Percentiles rank a stretch among this genome's conserved stretches.
Conservation (phyloP, 2,113 vertebrate genomes). For the Pituophis catenifer region DNA sequence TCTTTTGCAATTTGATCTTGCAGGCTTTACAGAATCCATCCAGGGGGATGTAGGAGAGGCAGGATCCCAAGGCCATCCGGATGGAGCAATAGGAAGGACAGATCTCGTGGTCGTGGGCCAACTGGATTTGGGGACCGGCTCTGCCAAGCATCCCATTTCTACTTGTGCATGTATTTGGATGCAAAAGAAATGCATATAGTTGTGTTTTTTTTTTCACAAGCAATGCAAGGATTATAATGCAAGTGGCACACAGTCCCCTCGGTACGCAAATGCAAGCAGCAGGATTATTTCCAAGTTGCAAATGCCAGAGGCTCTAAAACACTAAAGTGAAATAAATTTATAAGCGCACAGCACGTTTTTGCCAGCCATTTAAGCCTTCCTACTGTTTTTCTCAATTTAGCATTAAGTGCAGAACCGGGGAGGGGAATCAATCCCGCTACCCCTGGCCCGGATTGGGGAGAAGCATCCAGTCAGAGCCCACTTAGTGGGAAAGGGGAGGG, state of each 20-base stretch:
- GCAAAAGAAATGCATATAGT: background rate
- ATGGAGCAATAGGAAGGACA: background rate
- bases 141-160: background rate
- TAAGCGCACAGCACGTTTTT: background rate
- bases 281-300: background rate
- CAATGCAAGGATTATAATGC: background rate
- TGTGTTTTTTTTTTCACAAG: background rate
- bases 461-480: conserved; percentile 3
- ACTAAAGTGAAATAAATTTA: background rate
- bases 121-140: background rate
- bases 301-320: background rate
- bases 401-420: background rate
- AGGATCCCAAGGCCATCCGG: background rate
- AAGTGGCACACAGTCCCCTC: background rate
- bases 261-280: background rate
- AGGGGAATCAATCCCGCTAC: background rate
- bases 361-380: conserved; percentile 12
- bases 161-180: background rate
- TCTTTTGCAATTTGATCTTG: background rate
- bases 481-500: background rate
- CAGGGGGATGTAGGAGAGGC: background rate
- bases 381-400: conserved; percentile 21
- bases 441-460: background rate
- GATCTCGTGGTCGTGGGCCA: background rate
- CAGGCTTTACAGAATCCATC: background rate